A percentile compares a stretch with the other conserved stretches of the same genome.
These are phyloP conservation scores for Drymonia ruficornis DNA, from an alignment of 2,888 invertebrate species.

Conservation along the genomic window DNA sequence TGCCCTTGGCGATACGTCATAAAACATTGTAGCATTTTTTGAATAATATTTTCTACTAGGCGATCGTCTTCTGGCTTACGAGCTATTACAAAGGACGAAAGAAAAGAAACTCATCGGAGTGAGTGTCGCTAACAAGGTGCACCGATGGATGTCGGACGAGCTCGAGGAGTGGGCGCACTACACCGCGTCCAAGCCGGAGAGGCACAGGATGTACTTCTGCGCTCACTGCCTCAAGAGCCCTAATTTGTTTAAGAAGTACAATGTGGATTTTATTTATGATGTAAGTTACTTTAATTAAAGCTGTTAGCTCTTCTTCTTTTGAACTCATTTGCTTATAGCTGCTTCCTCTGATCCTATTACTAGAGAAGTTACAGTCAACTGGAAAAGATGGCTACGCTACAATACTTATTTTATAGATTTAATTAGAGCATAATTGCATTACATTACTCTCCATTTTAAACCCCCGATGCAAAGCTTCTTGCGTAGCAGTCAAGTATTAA, in stretches of 20 bases:
- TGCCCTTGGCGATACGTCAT: background rate
- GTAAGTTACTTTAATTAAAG: constrained; percentile 41
- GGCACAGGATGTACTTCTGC: constrained; percentile 75
- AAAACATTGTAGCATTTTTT: background rate
- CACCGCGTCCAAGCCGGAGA: constrained; percentile 64
- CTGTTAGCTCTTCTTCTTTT: too few species aligned
- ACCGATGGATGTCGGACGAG: constrained; percentile 80
- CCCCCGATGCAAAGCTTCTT: too few species aligned
- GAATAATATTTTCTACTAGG: constrained; percentile 41
- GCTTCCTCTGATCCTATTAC: too few species aligned
- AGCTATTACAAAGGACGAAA: constrained; percentile 56
- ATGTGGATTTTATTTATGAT: constrained; percentile 77
- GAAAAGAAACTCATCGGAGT: constrained; percentile 77
- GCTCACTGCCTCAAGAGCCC: constrained; percentile 79
- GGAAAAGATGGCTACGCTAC: too few species aligned
- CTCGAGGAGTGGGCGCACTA: constrained; percentile 81
- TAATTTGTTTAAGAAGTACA: constrained; percentile 71
- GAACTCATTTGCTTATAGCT: too few species aligned
- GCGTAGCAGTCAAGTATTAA: too few species aligned
- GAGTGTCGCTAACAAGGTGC: constrained; percentile 71
- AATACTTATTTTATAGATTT: too few species aligned
- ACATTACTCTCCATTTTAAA: too few species aligned
- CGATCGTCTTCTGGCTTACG: constrained; percentile 62
- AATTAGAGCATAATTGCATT: too few species aligned
- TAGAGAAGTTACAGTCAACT: too few species aligned